Evolutionary conservation across 2,888 invertebrate genomes (phyloP).

Genomic region (Netelia inedita): DNA sequence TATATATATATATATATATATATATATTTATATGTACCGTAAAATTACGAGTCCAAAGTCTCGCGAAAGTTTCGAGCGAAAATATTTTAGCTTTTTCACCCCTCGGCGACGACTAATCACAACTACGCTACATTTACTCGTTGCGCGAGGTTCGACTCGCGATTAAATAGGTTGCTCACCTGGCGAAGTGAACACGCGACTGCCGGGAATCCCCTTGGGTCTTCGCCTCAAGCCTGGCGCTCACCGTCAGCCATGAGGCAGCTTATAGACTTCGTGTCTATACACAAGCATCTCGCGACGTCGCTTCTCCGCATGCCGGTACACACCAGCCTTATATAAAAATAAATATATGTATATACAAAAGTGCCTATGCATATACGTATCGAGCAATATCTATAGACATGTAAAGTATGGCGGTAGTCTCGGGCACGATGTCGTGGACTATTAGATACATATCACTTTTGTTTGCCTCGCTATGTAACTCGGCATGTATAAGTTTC

Average conservation of each 20-base stretch:
- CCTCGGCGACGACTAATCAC: background rate
- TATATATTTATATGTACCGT: no score
- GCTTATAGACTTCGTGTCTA: slow-evolving; percentile 24
- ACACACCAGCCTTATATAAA: background rate
- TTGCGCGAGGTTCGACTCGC: slow-evolving; percentile 56
- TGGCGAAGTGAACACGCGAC: slow-evolving; percentile 79
- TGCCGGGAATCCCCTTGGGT: slow-evolving; percentile 73
- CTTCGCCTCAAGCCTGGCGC: slow-evolving; percentile 61
- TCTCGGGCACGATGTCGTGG: slow-evolving; percentile 16
- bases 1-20: no score
- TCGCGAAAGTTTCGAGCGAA: slow-evolving; percentile 5
- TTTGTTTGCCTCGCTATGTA: slow-evolving; percentile 22
- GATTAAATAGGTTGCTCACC: slow-evolving; percentile 74
- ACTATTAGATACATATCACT: slow-evolving; percentile 55
- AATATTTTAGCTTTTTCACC: slow-evolving; percentile 13
- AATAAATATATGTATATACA: slow-evolving; percentile 16
- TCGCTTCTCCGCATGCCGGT: slow-evolving; percentile 73
- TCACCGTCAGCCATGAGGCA: slow-evolving; percentile 60
- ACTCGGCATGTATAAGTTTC: slow-evolving; percentile 41
- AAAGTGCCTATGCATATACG: background rate
- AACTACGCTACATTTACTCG: slow-evolving; percentile 71
- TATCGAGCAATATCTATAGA: slow-evolving; percentile 41
- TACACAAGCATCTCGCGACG: slow-evolving; percentile 73
- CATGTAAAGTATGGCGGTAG: slow-evolving; percentile 21
- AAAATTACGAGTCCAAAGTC: background rate